phyloP scores from a whole-genome alignment of 2,797 vertebrate genomes.

The Chaunax sp. region DNA sequence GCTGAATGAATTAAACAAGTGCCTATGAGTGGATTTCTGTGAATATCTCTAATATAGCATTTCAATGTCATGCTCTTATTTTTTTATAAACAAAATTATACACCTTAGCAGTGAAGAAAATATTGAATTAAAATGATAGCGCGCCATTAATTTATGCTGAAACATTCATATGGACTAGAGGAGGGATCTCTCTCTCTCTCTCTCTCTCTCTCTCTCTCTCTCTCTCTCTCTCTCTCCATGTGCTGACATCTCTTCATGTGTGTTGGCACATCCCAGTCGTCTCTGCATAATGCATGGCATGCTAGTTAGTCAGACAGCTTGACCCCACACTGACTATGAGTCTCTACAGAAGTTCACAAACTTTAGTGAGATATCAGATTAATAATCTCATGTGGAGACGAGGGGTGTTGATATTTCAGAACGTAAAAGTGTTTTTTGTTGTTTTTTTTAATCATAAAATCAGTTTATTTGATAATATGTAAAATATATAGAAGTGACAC shows the following conservation, averaged over 20 bases:
- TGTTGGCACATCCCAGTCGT: constrained; percentile 9
- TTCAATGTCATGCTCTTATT: not conserved
- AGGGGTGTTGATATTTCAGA: constrained; percentile 6
- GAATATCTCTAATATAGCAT: constrained; percentile 42
- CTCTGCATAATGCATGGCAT: constrained; percentile 42
- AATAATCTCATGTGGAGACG: too few species aligned
- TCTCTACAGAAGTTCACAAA: constrained; percentile 5
- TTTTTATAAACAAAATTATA: not conserved
- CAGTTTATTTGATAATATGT: too few species aligned
- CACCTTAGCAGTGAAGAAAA: not conserved
- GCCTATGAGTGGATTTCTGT: constrained; percentile 51
- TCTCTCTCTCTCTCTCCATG: not conserved
- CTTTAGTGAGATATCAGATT: not conserved
- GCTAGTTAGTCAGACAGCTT: constrained; percentile 41
- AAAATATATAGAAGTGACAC: too few species aligned
- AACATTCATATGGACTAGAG: not conserved
- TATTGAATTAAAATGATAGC: not conserved
- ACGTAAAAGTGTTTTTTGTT: too few species aligned
- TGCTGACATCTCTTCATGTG: not conserved
- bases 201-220: not conserved
- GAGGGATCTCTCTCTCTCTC: not conserved
- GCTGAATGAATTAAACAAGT: constrained; percentile 68
- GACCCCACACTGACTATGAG: constrained; percentile 44
- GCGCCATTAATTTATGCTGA: not conserved
- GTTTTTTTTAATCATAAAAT: not conserved